Base-by-base conservation (phyloP, 2,888 invertebrate species). In the Xestia ashworthii region DNA sequence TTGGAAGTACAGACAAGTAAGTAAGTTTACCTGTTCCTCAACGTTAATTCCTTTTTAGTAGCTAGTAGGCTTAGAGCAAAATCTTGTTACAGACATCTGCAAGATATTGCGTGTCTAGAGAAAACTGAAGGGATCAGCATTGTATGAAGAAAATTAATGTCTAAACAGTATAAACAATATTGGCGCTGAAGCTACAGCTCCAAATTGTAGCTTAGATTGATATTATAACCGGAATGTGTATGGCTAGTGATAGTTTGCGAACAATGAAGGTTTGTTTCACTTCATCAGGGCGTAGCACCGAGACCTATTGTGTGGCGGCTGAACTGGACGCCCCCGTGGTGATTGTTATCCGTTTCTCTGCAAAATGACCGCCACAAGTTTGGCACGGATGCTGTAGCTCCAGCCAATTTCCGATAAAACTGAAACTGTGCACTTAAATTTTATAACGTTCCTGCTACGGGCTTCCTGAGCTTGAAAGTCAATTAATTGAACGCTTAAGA, bases 251-350 rank as follows among this genome's bases (percentile, higher is more conserved):
- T 84, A 82, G 71, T 84, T 77, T 50, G 46, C 67, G 70, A 87
- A 90, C 89, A 89, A 90, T 87, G 76, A 50, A 65, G 77, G 82
- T 81, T 87, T 83, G 82, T 87, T 87, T 78, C 76, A 81, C 79
- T 74, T 79, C 83, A 76, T 65, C 81, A 80, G 76, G 81, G 83
- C 86, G 80, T 81, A 79, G 68, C 77, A 70, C 71, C 53, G 76
- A 78, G 81, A 65, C 66, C 85, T 71, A 88, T 90, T 90, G 89
- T 90, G 73, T 62, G 62, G 74, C 65, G 81, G 80, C 58, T 75
- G 75, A 80, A 82, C 87, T 85, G 80, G 72, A 73, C 82, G 83
- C 84, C 80, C 71, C 78, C 74, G 78, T 84, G 82, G 76, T 84
- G 83, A 88, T 89, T 85, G 75, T 81, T 81, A 78, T 80, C 81